Evolutionary conservation across 2,888 invertebrate genomes (phyloP).

Genomic region (Orthosia gracilis): DNA sequence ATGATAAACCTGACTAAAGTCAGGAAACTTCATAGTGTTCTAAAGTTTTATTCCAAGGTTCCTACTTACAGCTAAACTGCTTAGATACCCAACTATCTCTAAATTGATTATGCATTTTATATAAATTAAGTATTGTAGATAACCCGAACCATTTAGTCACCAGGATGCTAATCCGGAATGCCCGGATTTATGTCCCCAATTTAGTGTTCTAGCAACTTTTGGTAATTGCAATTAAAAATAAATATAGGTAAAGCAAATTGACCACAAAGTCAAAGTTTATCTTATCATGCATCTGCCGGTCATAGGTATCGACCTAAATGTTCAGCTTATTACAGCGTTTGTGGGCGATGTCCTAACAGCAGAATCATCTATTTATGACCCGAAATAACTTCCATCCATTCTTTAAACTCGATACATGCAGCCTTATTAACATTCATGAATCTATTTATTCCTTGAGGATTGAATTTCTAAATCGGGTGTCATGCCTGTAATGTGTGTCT

Average conservation of each 20-base stretch:
- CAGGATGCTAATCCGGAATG: neutral
- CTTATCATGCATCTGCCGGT: constrained; percentile 15
- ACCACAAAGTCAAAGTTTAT: constrained; percentile 20
- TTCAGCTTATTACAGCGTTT: constrained; percentile 26
- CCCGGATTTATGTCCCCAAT: neutral
- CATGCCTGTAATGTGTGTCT: constrained; percentile 24
- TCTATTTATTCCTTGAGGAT: constrained; percentile 35
- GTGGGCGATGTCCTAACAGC: constrained; percentile 37
- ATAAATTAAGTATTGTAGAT: neutral
- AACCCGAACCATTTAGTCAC: neutral
- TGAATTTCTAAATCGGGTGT: constrained; percentile 32
- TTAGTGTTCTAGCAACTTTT: neutral
- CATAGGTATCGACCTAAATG: constrained; percentile 38
- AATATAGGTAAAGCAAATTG: neutral
- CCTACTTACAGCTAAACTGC: neutral
- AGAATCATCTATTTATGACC: constrained; percentile 32
- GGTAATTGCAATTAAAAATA: neutral
- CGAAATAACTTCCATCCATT: constrained; percentile 29
- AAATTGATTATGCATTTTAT: neutral
- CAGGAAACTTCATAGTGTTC: neutral
- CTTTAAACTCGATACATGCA: constrained; percentile 19
- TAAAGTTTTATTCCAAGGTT: neutral
- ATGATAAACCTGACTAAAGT: neutral
- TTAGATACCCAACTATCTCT: no score
- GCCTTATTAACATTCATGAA: constrained; percentile 41